A percentile compares a stretch with the other conserved stretches of the same genome.
Evolutionary conservation across 1,140 invertebrate species (phyloP).

Genomic region (Drosophila sulfurigaster): DNA sequence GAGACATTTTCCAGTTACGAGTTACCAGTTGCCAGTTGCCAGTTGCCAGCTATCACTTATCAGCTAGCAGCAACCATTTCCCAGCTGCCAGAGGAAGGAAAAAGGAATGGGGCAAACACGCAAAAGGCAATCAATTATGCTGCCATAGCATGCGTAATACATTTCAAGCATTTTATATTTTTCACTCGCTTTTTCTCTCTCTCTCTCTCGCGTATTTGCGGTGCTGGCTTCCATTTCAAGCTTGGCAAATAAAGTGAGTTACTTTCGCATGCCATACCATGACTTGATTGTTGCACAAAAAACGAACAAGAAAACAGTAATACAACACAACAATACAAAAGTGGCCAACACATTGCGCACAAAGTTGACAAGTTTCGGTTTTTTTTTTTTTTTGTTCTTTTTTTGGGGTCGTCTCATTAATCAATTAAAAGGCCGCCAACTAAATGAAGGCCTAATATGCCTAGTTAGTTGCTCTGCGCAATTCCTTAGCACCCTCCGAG

Average conservation of each 20-base stretch:
- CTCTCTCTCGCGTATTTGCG: conserved; percentile 19
- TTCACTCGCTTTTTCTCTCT: conserved; percentile 14
- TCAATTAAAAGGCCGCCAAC: conserved; percentile 73
- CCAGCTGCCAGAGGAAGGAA: conserved; percentile 24
- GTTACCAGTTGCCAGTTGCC: conserved; percentile 14
- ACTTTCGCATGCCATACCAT: conserved; percentile 21
- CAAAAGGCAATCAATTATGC: conserved; percentile 72
- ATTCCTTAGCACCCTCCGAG: too few species aligned
- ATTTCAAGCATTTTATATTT: conserved; percentile 67
- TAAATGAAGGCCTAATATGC: conserved; percentile 63
- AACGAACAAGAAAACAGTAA: conserved; percentile 13
- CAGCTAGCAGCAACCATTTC: conserved; percentile 19
- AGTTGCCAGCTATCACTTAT: conserved; percentile 18
- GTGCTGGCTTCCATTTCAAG: conserved; percentile 3
- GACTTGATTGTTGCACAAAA: conserved; percentile 47
- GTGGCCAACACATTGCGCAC: conserved; percentile 53
- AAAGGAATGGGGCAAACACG: conserved; percentile 1
- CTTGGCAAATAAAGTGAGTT: conserved; percentile 38
- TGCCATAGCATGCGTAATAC: conserved; percentile 60
- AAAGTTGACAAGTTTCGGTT: conserved; percentile 60
- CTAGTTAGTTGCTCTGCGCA: conserved; percentile 34
- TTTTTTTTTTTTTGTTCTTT: not conserved
- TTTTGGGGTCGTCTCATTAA: conserved; percentile 59
- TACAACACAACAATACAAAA: conserved; percentile 19
- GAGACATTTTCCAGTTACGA: not conserved